Conservation (phyloP, 1,140 invertebrate species). For the Marisa cornuarietis region DNA sequence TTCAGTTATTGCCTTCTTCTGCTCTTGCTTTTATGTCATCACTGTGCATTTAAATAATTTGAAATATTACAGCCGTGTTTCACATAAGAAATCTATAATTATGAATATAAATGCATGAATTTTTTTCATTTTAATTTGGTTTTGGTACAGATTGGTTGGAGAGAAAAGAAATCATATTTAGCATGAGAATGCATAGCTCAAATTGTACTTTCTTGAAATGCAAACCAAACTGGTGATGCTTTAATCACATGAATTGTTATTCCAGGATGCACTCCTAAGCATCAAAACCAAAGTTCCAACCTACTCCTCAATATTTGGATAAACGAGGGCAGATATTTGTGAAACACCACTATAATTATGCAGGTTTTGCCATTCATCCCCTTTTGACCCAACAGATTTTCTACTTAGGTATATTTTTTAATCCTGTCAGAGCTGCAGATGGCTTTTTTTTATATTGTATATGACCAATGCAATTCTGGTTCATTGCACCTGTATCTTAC, state of each 20-base stretch:
- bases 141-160: not conserved
- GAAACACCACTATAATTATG: not conserved
- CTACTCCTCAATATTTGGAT: conserved; percentile 57
- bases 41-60: too few species aligned
- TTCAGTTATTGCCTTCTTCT: not conserved
- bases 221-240: not conserved
- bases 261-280: conserved; percentile 54
- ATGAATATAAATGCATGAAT: not conserved
- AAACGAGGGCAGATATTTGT: conserved; percentile 13
- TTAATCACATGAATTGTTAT: conserved; percentile 16
- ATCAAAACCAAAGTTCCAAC: conserved; percentile 62
- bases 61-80: too few species aligned
- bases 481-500: too few species aligned
- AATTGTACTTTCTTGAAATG: not conserved
- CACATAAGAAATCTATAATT: not conserved
- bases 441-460: too few species aligned
- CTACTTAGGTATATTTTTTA: too few species aligned
- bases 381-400: too few species aligned
- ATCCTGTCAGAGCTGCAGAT: too few species aligned
- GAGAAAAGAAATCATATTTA: too few species aligned
- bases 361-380: not conserved
- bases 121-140: not conserved
- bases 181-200: too few species aligned
- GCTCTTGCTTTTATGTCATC: not conserved
- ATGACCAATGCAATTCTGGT: too few species aligned